Conservation (phyloP, 2,797 vertebrate species). For the Gobionotothen gibberifrons region DNA sequence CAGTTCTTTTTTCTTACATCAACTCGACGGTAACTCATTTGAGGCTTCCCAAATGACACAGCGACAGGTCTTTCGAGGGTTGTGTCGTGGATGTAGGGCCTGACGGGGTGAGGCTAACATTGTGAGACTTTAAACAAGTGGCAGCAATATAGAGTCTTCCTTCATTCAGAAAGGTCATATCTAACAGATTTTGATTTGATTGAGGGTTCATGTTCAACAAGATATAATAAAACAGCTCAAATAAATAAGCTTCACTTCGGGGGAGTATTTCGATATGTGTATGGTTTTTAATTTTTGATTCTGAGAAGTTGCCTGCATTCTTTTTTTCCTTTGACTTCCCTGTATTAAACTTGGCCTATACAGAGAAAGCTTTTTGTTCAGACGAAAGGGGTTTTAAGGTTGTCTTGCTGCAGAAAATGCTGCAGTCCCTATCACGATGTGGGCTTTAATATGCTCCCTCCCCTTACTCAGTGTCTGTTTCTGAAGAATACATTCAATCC, state of each 20-base stretch:
- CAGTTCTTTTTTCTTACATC: conserved; percentile 41
- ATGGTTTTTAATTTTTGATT: conserved; percentile 48
- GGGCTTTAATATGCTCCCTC: conserved; percentile 65
- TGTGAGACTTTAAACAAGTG: conserved; percentile 59
- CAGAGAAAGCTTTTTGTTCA: conserved; percentile 45
- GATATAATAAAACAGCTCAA: conserved; percentile 18
- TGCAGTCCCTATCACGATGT: conserved; percentile 72
- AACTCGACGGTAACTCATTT: conserved; percentile 30
- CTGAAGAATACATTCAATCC: conserved; percentile 72
- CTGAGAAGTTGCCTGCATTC: conserved; percentile 41
- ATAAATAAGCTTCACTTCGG: conserved; percentile 16
- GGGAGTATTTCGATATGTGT: conserved; percentile 40
- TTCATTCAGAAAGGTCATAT: conserved; percentile 49
- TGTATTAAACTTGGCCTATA: conserved; percentile 31
- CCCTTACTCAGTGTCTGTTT: conserved; percentile 59
- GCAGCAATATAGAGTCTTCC: conserved; percentile 83
- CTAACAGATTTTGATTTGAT: conserved; percentile 41
- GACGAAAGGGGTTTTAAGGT: conserved; percentile 59
- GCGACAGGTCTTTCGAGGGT: conserved; percentile 37
- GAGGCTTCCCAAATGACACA: conserved; percentile 47
- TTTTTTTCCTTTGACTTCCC: conserved; percentile 18
- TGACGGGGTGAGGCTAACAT: conserved; percentile 37
- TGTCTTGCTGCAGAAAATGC: conserved; percentile 68
- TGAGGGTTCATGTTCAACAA: conserved; percentile 11
- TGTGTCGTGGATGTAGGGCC: conserved; percentile 31